phyloP scores from a whole-genome alignment of 2,113 vertebrate species.

The Polyodon spathula region DNA sequence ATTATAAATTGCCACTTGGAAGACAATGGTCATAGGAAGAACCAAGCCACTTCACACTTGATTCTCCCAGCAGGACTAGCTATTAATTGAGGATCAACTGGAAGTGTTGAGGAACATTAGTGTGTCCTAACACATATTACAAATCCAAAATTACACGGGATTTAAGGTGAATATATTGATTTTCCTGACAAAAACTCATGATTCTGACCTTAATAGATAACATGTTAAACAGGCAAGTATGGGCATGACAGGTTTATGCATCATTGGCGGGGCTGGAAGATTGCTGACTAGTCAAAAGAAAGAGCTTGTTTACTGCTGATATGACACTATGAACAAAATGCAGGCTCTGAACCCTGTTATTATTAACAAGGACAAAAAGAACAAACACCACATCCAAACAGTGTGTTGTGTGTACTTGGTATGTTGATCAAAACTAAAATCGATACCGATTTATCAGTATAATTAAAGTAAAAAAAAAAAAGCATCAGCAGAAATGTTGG shows the following conservation, averaged over 20 bases:
- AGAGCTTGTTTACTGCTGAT: slow-evolving; percentile 68
- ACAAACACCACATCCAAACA: slow-evolving; percentile 30
- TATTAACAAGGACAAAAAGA: slow-evolving; percentile 78
- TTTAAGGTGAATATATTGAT: slow-evolving; percentile 62
- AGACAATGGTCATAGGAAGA: slow-evolving; percentile 28
- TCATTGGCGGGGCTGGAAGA: slow-evolving; percentile 57
- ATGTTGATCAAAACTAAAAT: too few species aligned
- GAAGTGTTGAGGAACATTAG: slow-evolving; percentile 31
- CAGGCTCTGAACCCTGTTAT: slow-evolving; percentile 66
- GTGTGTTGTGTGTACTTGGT: too few species aligned
- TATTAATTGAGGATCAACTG: slow-evolving; percentile 32
- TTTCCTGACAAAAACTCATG: slow-evolving; percentile 59
- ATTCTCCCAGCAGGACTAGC: background rate
- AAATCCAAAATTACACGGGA: slow-evolving; percentile 45
- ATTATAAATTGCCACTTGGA: slow-evolving; percentile 42
- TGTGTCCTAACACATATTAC: slow-evolving; percentile 36
- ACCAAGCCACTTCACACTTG: slow-evolving; percentile 16
- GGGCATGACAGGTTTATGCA: slow-evolving; percentile 58
- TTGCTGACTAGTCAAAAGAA: slow-evolving; percentile 52
- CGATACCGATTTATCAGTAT: too few species aligned
- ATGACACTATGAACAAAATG: slow-evolving; percentile 55
- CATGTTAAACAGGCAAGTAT: slow-evolving; percentile 37
- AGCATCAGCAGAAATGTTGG: too few species aligned
- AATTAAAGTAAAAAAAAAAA: too few species aligned
- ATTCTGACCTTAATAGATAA: slow-evolving; percentile 57